Evolutionary conservation across 2,797 vertebrate species (phyloP).

Genomic region (Phoxinus dragarum): DNA sequence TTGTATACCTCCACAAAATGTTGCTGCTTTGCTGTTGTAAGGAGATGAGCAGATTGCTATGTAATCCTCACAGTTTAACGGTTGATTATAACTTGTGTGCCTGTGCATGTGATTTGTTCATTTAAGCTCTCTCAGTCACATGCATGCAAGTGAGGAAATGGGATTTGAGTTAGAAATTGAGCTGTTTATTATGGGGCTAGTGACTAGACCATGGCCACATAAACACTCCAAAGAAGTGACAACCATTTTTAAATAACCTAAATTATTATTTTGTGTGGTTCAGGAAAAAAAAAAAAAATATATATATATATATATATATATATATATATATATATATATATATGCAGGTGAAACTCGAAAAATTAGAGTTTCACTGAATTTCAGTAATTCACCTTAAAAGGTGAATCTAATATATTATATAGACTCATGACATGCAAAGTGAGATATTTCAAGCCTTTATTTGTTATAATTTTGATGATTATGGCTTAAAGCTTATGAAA

Average conservation of each 20-base stretch:
- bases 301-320: too few species aligned
- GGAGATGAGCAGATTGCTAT: slow-evolving; percentile 39
- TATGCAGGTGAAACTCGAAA: too few species aligned
- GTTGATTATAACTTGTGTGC: slow-evolving; percentile 4
- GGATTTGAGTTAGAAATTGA: neutral
- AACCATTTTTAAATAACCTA: neutral
- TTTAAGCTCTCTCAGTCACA: neutral
- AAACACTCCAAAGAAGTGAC: neutral
- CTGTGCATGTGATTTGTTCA: slow-evolving; percentile 15
- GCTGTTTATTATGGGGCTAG: neutral
- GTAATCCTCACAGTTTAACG: slow-evolving; percentile 41
- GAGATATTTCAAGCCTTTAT: too few species aligned
- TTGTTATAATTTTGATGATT: too few species aligned
- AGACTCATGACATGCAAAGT: too few species aligned
- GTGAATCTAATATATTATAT: too few species aligned
- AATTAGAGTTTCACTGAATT: too few species aligned
- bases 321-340: too few species aligned
- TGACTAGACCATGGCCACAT: neutral
- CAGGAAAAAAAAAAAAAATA: too few species aligned
- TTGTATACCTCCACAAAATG: neutral
- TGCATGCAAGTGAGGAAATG: neutral
- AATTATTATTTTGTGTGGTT: neutral
- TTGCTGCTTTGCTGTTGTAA: slow-evolving; percentile 8
- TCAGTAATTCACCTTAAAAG: too few species aligned
- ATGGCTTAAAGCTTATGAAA: too few species aligned